phyloP scores from a whole-genome alignment of 2,113 vertebrate genomes.

The Strigops habroptila region DNA sequence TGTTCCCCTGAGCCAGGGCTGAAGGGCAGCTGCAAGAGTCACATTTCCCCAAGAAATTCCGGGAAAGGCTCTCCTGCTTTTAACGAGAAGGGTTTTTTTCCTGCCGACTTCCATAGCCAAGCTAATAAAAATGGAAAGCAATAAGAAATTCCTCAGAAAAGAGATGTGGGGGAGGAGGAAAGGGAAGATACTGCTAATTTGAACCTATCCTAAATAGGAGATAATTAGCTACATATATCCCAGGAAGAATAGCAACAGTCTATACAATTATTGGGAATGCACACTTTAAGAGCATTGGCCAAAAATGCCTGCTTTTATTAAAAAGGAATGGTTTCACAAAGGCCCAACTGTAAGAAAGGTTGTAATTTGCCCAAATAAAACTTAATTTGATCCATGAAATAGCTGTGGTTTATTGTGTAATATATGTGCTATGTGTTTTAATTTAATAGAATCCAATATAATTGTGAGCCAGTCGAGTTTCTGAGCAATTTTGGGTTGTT shows the following conservation, averaged over 20 bases:
- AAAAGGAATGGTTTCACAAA: conserved; percentile 84
- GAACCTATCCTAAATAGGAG: conserved; percentile 24
- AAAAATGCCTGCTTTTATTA: conserved; percentile 82
- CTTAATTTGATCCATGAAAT: conserved; percentile 90
- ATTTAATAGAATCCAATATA: conserved; percentile 84
- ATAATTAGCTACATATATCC: conserved; percentile 27
- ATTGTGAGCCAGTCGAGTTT: conserved; percentile 79
- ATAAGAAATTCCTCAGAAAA: conserved; percentile 28
- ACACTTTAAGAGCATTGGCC: conserved; percentile 68
- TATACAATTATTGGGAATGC: conserved; percentile 44
- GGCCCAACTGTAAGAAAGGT: conserved; percentile 82
- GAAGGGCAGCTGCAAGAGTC: conserved; percentile 40
- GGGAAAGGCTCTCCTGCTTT: conserved; percentile 63
- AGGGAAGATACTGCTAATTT: background rate
- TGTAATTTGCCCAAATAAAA: conserved; percentile 84
- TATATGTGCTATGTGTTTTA: conserved; percentile 81
- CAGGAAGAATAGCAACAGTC: background rate
- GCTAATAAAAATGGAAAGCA: conserved; percentile 50
- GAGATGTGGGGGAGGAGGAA: background rate
- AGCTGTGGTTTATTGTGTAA: conserved; percentile 90
- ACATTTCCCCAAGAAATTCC: conserved; percentile 72
- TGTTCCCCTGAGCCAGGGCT: background rate
- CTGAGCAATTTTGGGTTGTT: conserved; percentile 75
- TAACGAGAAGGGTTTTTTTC: conserved; percentile 10
- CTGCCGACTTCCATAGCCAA: conserved; percentile 56